Conservation (phyloP, 2,797 vertebrate genomes). For the Sebastes iracundus region DNA sequence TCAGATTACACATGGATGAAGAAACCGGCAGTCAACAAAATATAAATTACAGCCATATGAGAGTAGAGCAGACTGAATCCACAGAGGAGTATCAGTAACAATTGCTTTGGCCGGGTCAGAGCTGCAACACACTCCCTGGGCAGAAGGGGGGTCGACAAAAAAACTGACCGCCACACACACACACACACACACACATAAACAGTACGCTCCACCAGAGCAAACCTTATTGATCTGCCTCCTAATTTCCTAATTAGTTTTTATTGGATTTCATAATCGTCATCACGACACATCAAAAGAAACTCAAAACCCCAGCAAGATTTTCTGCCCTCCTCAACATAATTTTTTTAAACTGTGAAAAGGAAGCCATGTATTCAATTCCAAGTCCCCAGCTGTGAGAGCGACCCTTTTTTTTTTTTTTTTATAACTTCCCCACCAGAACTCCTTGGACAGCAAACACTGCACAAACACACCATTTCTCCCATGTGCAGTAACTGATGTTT, state of each 20-base stretch:
- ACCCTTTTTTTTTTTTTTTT: constrained; percentile 55
- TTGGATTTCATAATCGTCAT: constrained; percentile 89
- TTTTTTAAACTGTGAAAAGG: constrained; percentile 79
- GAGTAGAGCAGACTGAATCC: constrained; percentile 70
- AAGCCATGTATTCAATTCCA: constrained; percentile 83
- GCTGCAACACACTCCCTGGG: constrained; percentile 70
- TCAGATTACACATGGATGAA: constrained; percentile 75
- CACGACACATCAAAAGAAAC: constrained; percentile 85
- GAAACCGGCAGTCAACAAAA: constrained; percentile 81
- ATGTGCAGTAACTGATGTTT: constrained; percentile 84
- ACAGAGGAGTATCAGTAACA: constrained; percentile 83
- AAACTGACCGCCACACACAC: constrained; percentile 61
- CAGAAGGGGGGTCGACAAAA: constrained; percentile 60
- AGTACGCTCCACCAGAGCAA: constrained; percentile 77
- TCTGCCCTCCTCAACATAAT: constrained; percentile 84
- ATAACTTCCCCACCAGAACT: constrained; percentile 68
- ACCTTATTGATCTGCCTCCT: constrained; percentile 83
- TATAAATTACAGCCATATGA: constrained; percentile 82
- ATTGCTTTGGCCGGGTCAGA: constrained; percentile 84
- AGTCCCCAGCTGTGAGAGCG: constrained; percentile 80
- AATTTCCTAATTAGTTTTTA: constrained; percentile 90
- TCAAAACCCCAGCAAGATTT: constrained; percentile 86
- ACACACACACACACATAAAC: constrained; percentile 34
- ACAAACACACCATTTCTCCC: constrained; percentile 80
- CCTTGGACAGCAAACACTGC: constrained; percentile 84